Evolutionary conservation across 2,113 vertebrate species (phyloP).

Genomic region (Eidolon helvum): DNA sequence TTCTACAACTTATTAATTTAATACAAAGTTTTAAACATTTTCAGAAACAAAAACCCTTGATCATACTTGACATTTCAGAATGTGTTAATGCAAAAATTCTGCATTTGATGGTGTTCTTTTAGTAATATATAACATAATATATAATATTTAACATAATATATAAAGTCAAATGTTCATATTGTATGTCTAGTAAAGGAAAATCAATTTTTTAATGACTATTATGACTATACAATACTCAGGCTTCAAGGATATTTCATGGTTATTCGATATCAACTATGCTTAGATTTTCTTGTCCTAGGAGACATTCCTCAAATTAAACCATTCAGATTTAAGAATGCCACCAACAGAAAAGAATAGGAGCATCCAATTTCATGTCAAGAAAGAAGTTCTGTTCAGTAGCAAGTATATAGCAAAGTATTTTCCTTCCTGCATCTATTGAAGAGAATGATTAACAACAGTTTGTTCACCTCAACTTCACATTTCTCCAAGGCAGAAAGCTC

Average conservation of each 20-base stretch:
- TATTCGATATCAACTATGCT: slow-evolving; percentile 25
- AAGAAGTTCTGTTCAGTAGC: not conserved
- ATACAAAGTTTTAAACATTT: not conserved
- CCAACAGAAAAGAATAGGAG: not conserved
- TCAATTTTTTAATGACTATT: not conserved
- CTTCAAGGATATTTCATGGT: slow-evolving; percentile 16
- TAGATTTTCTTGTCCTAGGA: not conserved
- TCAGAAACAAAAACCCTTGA: slow-evolving; percentile 21
- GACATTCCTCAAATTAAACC: slow-evolving; percentile 19
- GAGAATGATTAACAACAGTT: not conserved
- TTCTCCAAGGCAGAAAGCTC: not conserved
- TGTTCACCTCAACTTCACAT: not conserved
- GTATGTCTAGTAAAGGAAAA: not conserved
- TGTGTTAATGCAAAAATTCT: not conserved
- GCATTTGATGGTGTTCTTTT: not conserved
- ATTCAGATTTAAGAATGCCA: not conserved
- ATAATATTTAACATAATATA: not conserved
- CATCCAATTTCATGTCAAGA: not conserved
- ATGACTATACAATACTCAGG: not conserved
- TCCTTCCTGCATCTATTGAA: not conserved
- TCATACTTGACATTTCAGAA: not conserved
- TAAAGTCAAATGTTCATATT: not conserved
- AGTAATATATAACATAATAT: not conserved
- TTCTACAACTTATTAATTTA: not conserved
- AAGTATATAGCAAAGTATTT: not conserved